These are phyloP conservation scores for Gopherus evgoodei DNA, from an alignment of 2,113 vertebrate species.

Conservation along the genomic window DNA sequence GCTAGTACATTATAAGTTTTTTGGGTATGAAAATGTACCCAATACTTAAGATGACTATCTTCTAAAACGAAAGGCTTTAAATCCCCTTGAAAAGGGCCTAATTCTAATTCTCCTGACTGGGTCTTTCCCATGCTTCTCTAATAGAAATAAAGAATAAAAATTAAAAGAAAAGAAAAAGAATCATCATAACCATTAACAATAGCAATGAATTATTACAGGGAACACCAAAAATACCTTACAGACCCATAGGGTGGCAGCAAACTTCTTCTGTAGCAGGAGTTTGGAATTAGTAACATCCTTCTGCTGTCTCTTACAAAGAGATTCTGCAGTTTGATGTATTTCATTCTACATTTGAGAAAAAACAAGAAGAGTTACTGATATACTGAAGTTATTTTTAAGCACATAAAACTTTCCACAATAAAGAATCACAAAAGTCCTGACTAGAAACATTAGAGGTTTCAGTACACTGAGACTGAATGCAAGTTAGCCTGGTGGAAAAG, in stretches of 20 bases:
- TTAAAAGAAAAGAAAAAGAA: not conserved
- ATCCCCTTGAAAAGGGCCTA: not conserved
- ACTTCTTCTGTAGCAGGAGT: slow-evolving; percentile 43
- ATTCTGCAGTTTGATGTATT: not conserved
- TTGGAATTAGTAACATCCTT: rapidly evolving
- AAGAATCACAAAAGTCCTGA: not conserved
- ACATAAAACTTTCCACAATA: not conserved
- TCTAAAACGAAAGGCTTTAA: not conserved
- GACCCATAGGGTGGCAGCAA: slow-evolving; percentile 82
- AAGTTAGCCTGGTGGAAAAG: not conserved
- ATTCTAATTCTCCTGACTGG: not conserved
- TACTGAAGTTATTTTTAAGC: not conserved
- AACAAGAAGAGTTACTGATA: not conserved
- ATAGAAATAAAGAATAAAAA: not conserved
- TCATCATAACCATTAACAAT: not conserved
- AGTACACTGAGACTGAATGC: not conserved
- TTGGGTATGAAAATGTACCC: not conserved
- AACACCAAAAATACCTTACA: slow-evolving; percentile 32
- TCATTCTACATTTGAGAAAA: not conserved
- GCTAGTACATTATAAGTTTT: not conserved
- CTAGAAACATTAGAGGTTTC: not conserved
- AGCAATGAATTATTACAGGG: not conserved
- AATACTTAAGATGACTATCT: not conserved
- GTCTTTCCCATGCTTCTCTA: not conserved
- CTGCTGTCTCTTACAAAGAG: rapidly evolving